Base-by-base conservation (phyloP, 2,888 invertebrate species). In the Subacronicta megacephala region DNA sequence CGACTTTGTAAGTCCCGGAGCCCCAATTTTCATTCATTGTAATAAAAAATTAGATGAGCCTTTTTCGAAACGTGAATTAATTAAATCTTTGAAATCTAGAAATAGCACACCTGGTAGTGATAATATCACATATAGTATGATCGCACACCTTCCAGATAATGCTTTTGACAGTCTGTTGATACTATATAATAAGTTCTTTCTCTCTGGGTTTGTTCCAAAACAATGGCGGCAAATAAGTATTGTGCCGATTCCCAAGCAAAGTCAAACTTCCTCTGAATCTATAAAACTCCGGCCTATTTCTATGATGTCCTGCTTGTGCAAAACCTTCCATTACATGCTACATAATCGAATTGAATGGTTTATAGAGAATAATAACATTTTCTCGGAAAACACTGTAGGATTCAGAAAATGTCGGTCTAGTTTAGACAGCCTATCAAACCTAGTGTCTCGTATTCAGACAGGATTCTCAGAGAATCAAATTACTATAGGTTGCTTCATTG, bases 361-460 rank as follows among this genome's bases (percentile, higher is more conserved):
- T 18, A 1, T 18, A 12, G 37, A 38, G 10, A 9, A 18, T 7
- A 18, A n/a, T 6, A 38, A 38, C 12, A 16, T 6, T 12, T 18
- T 38, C 4, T 38, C 18, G 3, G 37, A 38, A 17, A 16, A 17
- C 12, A 38, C 37, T 16, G 17, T 38, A 18, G 37, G 37, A 0
- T 38, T 38, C 18, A 18, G 31, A 5, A 31, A 31, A 31, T 31
- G 31, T 31, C 31, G 31, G 4, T 31, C 31, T n/a, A 31, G 31
- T 12, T 38, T 20, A 40, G 20, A 40, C 20, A 40, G 40, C 9
- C 7, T 40, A 12, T 20, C 40, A n/a, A 40, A 40, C 13, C 20
- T 40, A 20, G 40, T 40, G 10, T 40, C 40, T 13, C 16, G 17
- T 31, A 40, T 40, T 6, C 40, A 40, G 20, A 40, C 40, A 40